phyloP scores from a whole-genome alignment of 2,113 vertebrate genomes.

The Cairina moschata region DNA sequence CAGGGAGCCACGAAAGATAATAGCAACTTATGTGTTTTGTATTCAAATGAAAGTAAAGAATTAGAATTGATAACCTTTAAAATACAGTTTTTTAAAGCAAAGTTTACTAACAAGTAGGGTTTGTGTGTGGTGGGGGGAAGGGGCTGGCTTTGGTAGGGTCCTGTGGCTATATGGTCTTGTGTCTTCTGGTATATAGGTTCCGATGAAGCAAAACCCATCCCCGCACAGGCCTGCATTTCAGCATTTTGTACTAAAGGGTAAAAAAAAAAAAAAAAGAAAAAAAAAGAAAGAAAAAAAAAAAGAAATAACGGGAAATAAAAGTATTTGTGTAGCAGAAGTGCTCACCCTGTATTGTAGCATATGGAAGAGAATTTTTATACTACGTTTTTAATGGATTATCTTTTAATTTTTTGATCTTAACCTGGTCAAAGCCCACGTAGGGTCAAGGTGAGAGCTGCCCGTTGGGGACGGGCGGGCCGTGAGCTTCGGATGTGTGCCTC shows the following conservation, averaged over 20 bases:
- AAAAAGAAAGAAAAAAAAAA: no score
- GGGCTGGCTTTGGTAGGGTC: not conserved
- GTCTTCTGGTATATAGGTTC: constrained; percentile 13
- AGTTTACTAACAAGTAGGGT: constrained; percentile 61
- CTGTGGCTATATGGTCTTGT: constrained; percentile 25
- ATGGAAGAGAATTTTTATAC: constrained; percentile 77
- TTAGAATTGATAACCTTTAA: constrained; percentile 77
- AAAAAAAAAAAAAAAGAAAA: not conserved
- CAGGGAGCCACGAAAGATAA: constrained; percentile 80
- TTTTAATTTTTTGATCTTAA: constrained; percentile 63
- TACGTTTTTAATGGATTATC: constrained; percentile 76
- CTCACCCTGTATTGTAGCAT: constrained; percentile 69
- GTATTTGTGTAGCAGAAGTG: constrained; percentile 71
- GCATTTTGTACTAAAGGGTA: constrained; percentile 55
- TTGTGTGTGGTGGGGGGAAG: constrained; percentile 14
- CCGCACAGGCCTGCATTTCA: not conserved
- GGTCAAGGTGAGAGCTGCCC: not conserved
- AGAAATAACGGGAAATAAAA: constrained; percentile 50
- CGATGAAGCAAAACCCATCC: not conserved
- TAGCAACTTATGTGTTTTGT: constrained; percentile 76
- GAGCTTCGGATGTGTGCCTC: fast-evolving
- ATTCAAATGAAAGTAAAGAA: constrained; percentile 78
- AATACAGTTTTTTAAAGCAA: constrained; percentile 61
- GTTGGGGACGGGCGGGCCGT: not conserved
- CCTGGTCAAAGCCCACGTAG: not conserved